Conservation (phyloP, 1,140 invertebrate species). For the Drosophila willistoni region DNA sequence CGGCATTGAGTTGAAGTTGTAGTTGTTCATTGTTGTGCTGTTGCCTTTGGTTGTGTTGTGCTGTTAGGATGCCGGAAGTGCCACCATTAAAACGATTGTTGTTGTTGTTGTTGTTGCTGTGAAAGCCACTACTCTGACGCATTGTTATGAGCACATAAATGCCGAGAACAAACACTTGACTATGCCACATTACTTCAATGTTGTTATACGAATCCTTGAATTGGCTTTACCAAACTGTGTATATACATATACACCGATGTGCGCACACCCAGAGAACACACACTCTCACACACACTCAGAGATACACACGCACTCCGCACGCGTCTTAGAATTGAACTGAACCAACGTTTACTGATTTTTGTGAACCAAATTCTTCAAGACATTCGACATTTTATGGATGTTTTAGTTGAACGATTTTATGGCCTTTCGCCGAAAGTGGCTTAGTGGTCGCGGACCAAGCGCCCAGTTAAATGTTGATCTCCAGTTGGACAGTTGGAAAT, state of each 20-base stretch:
- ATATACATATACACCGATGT: background rate
- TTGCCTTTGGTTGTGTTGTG: conserved; percentile 18
- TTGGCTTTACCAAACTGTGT: conserved; percentile 5
- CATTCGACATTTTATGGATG: conserved; percentile 72
- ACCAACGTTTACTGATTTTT: conserved; percentile 36
- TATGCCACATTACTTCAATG: conserved; percentile 49
- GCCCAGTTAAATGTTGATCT: conserved; percentile 33
- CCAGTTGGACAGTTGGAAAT: conserved; percentile 31
- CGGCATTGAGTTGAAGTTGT: conserved; percentile 57
- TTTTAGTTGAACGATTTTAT: conserved; percentile 69
- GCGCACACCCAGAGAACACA: background rate
- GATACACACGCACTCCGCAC: conserved; percentile 48
- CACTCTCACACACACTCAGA: too few species aligned
- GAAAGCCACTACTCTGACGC: conserved; percentile 15
- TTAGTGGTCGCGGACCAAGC: conserved; percentile 40
- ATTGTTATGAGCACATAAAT: conserved; percentile 50
- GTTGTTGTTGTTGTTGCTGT: conserved; percentile 33
- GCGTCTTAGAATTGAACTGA: conserved; percentile 71
- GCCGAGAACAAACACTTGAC: conserved; percentile 51
- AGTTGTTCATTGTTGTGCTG: conserved; percentile 32
- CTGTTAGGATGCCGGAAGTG: conserved; percentile 47
- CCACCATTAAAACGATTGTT: conserved; percentile 61
- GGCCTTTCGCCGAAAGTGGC: conserved; percentile 74
- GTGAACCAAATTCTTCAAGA: conserved; percentile 57
- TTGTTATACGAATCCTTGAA: conserved; percentile 20